These are phyloP conservation scores for Drosophila nr. medialis DNA, from an alignment of 2,888 invertebrate genomes.

Conservation along the genomic window DNA sequence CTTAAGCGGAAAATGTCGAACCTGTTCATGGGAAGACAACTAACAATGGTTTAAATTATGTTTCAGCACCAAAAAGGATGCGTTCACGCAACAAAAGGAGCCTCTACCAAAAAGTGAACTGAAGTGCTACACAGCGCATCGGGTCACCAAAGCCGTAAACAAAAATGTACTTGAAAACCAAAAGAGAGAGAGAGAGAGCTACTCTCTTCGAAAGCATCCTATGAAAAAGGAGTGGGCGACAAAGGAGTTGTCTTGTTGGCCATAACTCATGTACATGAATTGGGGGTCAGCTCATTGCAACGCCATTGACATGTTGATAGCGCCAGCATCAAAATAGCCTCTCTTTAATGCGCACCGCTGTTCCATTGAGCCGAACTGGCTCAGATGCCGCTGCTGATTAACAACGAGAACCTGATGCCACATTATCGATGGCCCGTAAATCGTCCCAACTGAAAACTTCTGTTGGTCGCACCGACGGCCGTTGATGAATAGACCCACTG, in stretches of 20 bases:
- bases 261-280: constrained; percentile 3
- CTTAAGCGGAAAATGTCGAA: constrained; percentile 58
- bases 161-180: constrained; percentile 18
- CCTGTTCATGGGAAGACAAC: constrained; percentile 9
- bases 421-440: constrained; percentile 60
- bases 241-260: constrained; percentile 11
- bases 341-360: constrained; percentile 37
- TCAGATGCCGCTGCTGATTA: constrained; percentile 49
- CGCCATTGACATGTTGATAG: constrained; percentile 28
- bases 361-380: constrained; percentile 27
- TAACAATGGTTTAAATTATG: constrained; percentile 61
- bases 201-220: constrained; percentile 28
- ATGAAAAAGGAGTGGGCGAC: constrained; percentile 24
- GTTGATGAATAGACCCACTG: constrained; percentile 59
- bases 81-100: constrained; percentile 31
- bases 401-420: constrained; percentile 47
- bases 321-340: constrained; percentile 14
- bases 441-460: constrained; percentile 16
- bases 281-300: constrained; percentile 13
- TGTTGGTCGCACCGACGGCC: constrained; percentile 17
- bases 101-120: not conserved
- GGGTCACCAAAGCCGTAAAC: constrained; percentile 20
- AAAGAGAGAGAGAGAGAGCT: constrained; percentile 7
- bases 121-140: constrained; percentile 4
- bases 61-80: constrained; percentile 47